Evolutionary conservation across 2,797 vertebrate genomes (phyloP), one percentile per base, ranked within the genome.

Genomic region (Antrozous pallidus): DNA sequence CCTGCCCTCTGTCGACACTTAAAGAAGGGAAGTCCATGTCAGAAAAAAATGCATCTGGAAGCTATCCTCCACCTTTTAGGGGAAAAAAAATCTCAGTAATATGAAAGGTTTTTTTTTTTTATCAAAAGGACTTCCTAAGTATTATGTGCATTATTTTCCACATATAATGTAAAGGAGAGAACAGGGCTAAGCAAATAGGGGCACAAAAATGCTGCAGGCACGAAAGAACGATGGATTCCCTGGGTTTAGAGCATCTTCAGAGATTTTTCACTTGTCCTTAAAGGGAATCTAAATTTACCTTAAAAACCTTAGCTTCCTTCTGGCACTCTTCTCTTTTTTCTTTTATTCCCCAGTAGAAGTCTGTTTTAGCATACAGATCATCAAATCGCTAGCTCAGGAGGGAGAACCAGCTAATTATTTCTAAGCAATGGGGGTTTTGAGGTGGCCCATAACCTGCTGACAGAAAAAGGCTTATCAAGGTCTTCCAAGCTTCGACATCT

Each of bases 21-120:
- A 94, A 88, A 95, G 92, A 96, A 95, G 88, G 91, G 93, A 97
- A 95, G 90, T 80, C 71, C 5, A 28, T 0, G 0, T 94, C 0
- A 3, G 71, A 96, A 96, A 97, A 97, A 97, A 97, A 70, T 88
- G 97, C 97, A 97, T 97, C 96, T 98, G 97, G 97, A 98, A 97
- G 79, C 77, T 80, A 51, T 86, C 96, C 63, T 93, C 93, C 82
- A 80, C 91, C 86, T 96, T 97, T 92, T 93, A 97, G 93, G 96
- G 88, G 63, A 88, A 97, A 95, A 93, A 88, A 97, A 95, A 92
- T 95, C 91, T 98, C 93, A 96, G 78, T 77, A 80, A 80, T 87
- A 74, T 20, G 91, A 97, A 97, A 97, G 26, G 14, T 56, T 98
- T 97, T 77, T 56, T 98, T 97, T 77, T 91, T 93, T 97, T 97